A percentile compares a stretch with the other conserved stretches of the same genome.
phyloP scores from a whole-genome alignment of 2,113 vertebrate species.

The Andinoacara biseriatus region DNA sequence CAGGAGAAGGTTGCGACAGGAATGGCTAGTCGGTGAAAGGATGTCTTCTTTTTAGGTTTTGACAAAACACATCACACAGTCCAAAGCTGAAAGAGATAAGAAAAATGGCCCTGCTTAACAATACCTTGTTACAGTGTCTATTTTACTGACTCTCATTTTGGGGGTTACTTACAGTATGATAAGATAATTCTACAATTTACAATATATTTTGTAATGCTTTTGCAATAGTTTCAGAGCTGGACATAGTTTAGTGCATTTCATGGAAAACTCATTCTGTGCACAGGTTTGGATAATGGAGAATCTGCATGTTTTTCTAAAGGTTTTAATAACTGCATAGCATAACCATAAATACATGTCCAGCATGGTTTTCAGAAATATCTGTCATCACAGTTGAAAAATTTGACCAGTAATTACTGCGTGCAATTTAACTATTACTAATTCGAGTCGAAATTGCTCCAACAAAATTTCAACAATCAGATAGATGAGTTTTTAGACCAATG shows the following conservation, averaged over 20 bases:
- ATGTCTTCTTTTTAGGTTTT: background rate
- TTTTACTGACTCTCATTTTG: background rate
- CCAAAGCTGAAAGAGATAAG: background rate
- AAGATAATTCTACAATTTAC: background rate
- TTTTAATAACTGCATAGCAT: conserved; percentile 48
- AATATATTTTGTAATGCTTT: background rate
- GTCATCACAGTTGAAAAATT: conserved; percentile 52
- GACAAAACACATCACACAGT: conserved; percentile 9
- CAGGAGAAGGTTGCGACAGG: background rate
- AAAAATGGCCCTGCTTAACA: background rate
- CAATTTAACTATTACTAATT: conserved; percentile 59
- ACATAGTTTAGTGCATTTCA: background rate
- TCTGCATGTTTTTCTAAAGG: conserved; percentile 30
- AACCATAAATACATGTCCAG: conserved; percentile 28
- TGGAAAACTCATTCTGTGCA: conserved; percentile 13
- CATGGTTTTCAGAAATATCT: conserved; percentile 47
- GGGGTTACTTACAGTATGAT: background rate
- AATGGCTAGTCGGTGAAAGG: background rate
- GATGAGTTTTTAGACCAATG: conserved; percentile 20
- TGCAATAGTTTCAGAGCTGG: background rate
- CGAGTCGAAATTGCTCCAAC: conserved; percentile 37
- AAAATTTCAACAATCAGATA: conserved; percentile 42
- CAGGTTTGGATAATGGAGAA: background rate
- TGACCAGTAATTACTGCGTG: conserved; percentile 52
- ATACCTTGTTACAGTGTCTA: background rate